These are phyloP conservation scores for Ispidina picta DNA, from an alignment of 2,797 vertebrate species.

Conservation along the genomic window DNA sequence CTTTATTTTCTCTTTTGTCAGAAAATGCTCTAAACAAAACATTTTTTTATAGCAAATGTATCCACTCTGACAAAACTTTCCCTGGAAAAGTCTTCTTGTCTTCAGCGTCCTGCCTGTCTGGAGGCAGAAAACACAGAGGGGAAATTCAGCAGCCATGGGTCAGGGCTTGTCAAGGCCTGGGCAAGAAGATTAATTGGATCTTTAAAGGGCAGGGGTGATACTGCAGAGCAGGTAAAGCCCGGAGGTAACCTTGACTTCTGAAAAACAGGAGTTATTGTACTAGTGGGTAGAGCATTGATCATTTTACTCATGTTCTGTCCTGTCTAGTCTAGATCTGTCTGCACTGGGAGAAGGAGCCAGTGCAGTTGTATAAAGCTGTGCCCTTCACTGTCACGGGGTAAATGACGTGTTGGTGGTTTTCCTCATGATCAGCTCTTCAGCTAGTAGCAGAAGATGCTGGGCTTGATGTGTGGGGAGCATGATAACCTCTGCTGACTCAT, in stretches of 20 bases:
- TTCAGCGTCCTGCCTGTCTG: neutral
- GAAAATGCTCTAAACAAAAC: neutral
- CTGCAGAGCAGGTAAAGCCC: neutral
- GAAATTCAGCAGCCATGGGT: neutral
- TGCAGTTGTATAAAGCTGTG: neutral
- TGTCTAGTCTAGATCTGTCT: neutral
- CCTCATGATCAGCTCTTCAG: neutral
- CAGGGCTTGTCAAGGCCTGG: neutral
- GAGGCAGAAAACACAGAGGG: accelerated
- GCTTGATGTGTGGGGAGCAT: neutral
- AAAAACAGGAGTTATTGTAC: neutral
- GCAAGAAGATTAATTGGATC: neutral
- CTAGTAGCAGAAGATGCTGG: neutral
- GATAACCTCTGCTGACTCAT: neutral
- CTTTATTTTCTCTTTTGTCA: constrained; percentile 29
- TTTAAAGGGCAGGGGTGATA: neutral
- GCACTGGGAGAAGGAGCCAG: neutral
- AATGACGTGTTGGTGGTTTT: neutral
- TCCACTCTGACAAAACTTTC: neutral
- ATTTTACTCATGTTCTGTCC: neutral
- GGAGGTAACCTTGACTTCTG: neutral
- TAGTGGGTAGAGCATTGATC: neutral
- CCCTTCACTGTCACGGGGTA: neutral
- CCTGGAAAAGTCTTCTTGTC: neutral
- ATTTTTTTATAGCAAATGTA: neutral